Evolutionary conservation across 2,888 invertebrate genomes (phyloP), one percentile per base, ranked within the genome.

Genomic region (Tenodera sinensis): DNA sequence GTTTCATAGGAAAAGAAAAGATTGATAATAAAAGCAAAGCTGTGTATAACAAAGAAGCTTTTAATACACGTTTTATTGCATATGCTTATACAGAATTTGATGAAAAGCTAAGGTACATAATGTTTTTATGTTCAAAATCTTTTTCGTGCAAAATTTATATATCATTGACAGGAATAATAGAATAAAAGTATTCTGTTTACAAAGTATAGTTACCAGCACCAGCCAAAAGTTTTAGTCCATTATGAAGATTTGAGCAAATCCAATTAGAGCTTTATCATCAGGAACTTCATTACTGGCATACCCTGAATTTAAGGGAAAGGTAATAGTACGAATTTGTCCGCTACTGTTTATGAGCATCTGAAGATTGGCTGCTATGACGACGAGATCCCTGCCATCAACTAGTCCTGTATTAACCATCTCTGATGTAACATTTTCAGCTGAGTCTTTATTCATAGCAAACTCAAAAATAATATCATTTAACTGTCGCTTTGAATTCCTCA

Each of bases 221-320:
- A 71, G 54, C 54, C 54, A 20, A 20, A 1, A 20, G 15, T 71
- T 1, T 93, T 95, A 98, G 95, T 98, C 98, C 91, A 97, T 97
- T 93, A 99, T 96, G 92, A 98, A 98, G 93, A 99, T 97, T 95
- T 99, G 99, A 93, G 99, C 99, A 95, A 97, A 99, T 92, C 99
- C 99, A 93, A 99, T 96, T 91, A 99, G 95, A 84, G 98, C 97
- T 93, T 98, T 98, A 94, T 99, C 99, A 93, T 99, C 99, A 89
- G 97, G 96, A 90, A 97, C 95, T 94, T 98, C 98, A 92, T 96
- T 97, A 88, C 95, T 95, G 91, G 95, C 95, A 91, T 95, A 94
- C 90, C 96, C 96, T 90, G 96, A 96, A 93, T 95, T 96, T n/a
- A n/a, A n/a, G n/a, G n/a, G n/a, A n/a, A n/a, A n/a, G n/a, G n/a